Evolutionary conservation across 2,888 invertebrate species (phyloP), one percentile per base, ranked within the genome.

Genomic region (Amaurobius ferox): DNA sequence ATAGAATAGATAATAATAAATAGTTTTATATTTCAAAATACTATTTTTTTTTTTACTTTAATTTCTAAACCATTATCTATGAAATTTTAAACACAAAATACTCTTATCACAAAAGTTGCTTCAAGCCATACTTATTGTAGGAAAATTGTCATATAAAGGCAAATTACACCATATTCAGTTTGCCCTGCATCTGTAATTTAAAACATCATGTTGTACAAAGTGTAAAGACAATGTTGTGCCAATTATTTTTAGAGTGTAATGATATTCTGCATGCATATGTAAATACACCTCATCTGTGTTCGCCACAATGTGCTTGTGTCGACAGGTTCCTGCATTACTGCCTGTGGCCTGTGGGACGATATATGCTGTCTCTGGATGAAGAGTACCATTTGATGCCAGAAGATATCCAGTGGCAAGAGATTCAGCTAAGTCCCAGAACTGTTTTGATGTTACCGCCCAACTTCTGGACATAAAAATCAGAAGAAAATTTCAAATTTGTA

Each of bases 291-390:
- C 77, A 77, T 77, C 67, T 79, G 79, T 79, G 79, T 78, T 78
- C 78, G 73, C 78, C 73, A 78, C 85, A 68, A 72, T 78, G 35
- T 79, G 32, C 72, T 73, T 79, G 67, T 85, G 85, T 78, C 78
- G 67, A 73, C 79, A 86, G 86, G 86, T 86, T 86, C 67, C 79
- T 86, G 74, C 86, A 86, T 73, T 86, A 86, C 68, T 86, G 86
- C 86, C 66, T 86, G 35, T 86, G 86, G 86, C 86, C 86, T 23
- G 64, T 74, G 30, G 86, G 86, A 70, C 79, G 79, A 11, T 86
- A 86, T 48, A 61, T 86, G 62, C 39, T 79, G 35, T 66, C 79
- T 23, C 29, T 67, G 40, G 35, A 68, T 19, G 30, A 19, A 16
- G 68, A 79, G 23, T 16, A 39, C n/a, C 73, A 23, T 0, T 23